Base-by-base conservation (phyloP, 2,888 invertebrate species). In the Ophion ellenae region DNA sequence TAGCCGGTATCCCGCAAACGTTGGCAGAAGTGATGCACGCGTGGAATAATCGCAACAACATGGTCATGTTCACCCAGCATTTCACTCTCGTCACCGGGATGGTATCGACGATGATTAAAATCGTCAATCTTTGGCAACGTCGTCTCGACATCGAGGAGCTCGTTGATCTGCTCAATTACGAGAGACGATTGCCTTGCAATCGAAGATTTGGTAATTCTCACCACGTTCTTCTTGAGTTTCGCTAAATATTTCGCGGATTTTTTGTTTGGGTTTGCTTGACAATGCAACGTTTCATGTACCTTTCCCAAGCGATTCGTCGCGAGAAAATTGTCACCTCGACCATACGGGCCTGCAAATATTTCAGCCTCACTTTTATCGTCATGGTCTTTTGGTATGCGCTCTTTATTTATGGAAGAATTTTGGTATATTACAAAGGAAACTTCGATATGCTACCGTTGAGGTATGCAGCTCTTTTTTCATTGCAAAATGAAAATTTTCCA, bases 341-440 rank as follows among this genome's bases (percentile, higher is more conserved):
- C 7, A 80, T 86, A 73, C 80, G 83, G 77, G 63, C 45, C 40
- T 83, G 83, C 76, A 83, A 74, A 47, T 28, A 73, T 28, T 74
- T 86, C 79, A 86, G 77, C 40, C 36, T 86, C 5, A 83, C 57
- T 11, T 86, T 83, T 24, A 64, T 81, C 20, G 20, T 86, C 53
- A 74, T 83, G 67, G 81, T 86, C n/a, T 74, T 83, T 47, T 86
- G 86, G 86, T 86, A 86, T 74, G 45, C 20, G 17, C 10, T 83
- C 7, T 83, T 86, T n/a, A 64, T 45, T 28, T 86, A 86, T 24
- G 86, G 80, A 40, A 86, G 57, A 17, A 61, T 86, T 71, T 64
- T 83, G n/a, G 20, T 83, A 11, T 77, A 74, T 61, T 47, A 86
- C 77, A 80, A 64, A 32, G 83, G 79, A 73, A 74, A 83, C 32